Base-by-base conservation (phyloP, 2,113 vertebrate species). In the Gadus macrocephalus region DNA sequence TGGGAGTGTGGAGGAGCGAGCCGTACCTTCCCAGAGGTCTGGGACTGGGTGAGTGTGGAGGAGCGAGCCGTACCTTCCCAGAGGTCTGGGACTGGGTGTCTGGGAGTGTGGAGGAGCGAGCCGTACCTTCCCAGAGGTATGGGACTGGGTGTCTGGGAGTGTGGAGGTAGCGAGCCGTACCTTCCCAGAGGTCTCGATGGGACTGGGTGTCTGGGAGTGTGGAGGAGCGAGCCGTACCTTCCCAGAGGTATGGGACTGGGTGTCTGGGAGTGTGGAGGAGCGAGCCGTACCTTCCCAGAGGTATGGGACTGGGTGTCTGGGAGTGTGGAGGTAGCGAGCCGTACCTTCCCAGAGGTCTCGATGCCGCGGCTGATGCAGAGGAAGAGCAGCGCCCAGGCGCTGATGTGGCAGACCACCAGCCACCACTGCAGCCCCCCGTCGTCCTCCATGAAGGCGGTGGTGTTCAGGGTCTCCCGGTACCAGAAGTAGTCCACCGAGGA, bases 271-370 rank as follows among this genome's bases (percentile, higher is more conserved):
- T 20, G 20, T 3, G 20, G 55, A 70, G n/a, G 69, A 17, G 11
- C 3, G 16, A 59, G 2, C 15, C 56, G 3, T 90, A 97, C 96
- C 95, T 98, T 98, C 68, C 95, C 95, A 0, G 93, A 95, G 49
- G 95, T 98, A 25, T 25, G 25, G 25, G 25, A 25, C 25, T 2
- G 25, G 25, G 25, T 25, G 25, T 25, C 2, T 25, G 25, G 25
- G 25, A 25, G 25, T 25, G 25, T 3, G 22, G 55, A 70, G n/a
- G 67, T 20, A 17, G 11, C 3, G 16, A 59, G 2, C 15, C 53
- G 2, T 90, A 97, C 96, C 95, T 98, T 98, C 68, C 95, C 95
- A 0, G 93, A 95, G 49, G 95, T 98, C 90, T 98, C 95, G 15
- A 97, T 97, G 78, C 96, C 96, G 5, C 95, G 92, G 75, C 96